Evolutionary conservation across 2,113 vertebrate species (phyloP), one percentile per base, ranked within the genome.

Genomic region (Xiphophorus maculatus): DNA sequence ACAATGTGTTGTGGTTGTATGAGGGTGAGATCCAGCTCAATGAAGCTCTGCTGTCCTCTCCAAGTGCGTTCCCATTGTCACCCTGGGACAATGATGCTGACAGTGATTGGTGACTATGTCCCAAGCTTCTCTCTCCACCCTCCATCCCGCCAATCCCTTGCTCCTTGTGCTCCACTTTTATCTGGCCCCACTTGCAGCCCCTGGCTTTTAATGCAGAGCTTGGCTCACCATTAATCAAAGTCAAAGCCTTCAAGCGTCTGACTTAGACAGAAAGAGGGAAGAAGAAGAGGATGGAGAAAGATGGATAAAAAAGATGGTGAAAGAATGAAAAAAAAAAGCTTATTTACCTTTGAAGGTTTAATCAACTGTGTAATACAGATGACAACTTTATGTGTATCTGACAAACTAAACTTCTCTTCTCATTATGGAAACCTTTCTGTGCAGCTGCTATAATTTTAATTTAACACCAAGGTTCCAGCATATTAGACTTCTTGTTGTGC

Each of bases 161-260:
- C 81, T 89, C 89, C 84, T 58, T 71, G 66, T 87, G 87, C 87
- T 91, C 90, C 87, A 92, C 88, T 90, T 93, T 89, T 90, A 86
- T 91, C 91, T 89, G 86, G 88, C 87, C 86, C 84, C 81, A 82
- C 87, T 89, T 67, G 85, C 90, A 88, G 93, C 88, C 90, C 85
- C 87, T 91, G 91, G 88, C 88, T 93, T 91, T 91, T 91, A 93
- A 92, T 92, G 88, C 87, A 92, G 90, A 88, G 86, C 87, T 88
- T 61, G 90, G 85, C 87, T 93, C 89, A 90, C 88, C 90, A 94
- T 93, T 93, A 92, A 93, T 94, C 93, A 94, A 93, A 92, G 92
- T 93, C 92, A 91, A 78, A 90, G 84, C 83, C 89, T 89, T 80
- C 80, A 63, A 70, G 89, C 76, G 77, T 91, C 91, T 83, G 82